A percentile compares a stretch with the other conserved stretches of the same genome.
phyloP scores from a whole-genome alignment of 2,113 vertebrate species.

The Nerophis lumbriciformis region DNA sequence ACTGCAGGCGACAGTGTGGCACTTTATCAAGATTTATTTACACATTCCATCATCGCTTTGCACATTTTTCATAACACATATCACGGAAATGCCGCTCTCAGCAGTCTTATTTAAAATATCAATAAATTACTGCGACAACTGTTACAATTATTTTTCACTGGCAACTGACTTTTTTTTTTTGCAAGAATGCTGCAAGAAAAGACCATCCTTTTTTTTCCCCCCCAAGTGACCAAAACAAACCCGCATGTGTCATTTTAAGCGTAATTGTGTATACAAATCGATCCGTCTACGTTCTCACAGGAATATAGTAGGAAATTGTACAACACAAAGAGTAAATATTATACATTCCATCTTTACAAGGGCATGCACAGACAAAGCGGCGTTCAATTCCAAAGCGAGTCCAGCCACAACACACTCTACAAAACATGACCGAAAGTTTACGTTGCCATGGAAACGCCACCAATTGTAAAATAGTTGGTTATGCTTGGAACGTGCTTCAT shows the following conservation, averaged over 20 bases:
- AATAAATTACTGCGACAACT: conserved; percentile 30
- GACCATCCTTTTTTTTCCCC: not conserved
- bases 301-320: not conserved
- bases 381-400: not conserved
- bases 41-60: conserved; percentile 29
- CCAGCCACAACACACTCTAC: not conserved
- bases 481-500: no score
- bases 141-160: conserved; percentile 7
- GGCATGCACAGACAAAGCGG: not conserved
- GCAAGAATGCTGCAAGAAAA: not conserved
- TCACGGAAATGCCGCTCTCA: conserved; percentile 34
- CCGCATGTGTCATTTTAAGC: no score
- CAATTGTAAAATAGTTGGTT: no score
- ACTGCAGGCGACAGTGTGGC: conserved; percentile 18
- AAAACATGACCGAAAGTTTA: no score
- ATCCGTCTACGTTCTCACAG: not conserved
- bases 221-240: conserved; percentile 13
- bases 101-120: conserved; percentile 26
- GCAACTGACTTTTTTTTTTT: conserved; percentile 17
- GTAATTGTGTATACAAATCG: no score
- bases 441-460: no score
- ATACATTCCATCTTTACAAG: not conserved
- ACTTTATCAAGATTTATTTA: conserved; percentile 43
- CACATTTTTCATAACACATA: conserved; percentile 22
- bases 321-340: not conserved